These are phyloP conservation scores for Cantharis rufa DNA, from an alignment of 2,888 invertebrate species.

Conservation along the genomic window DNA sequence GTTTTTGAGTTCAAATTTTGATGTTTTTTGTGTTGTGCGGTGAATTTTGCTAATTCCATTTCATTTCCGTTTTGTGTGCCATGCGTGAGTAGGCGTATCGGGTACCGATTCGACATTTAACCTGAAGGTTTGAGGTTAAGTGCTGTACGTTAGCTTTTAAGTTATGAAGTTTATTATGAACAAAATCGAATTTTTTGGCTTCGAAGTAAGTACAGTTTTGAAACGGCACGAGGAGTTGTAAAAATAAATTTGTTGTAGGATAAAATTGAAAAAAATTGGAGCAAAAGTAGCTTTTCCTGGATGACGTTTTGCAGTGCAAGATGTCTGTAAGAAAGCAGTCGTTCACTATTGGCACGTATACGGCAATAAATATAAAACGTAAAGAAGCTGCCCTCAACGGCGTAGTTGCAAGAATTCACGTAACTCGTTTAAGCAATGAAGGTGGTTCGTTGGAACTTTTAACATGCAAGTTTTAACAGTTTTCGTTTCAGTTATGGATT, in stretches of 20 bases:
- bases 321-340: not conserved
- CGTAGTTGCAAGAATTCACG: not conserved
- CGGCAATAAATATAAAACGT: not conserved
- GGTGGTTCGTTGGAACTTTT: not conserved
- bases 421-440: not conserved
- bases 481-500: not conserved
- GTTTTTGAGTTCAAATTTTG: not conserved
- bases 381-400: not conserved
- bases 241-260: not conserved
- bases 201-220: not conserved
- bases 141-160: not conserved
- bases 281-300: not conserved
- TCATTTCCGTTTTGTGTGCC: not conserved
- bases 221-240: not conserved
- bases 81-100: not conserved
- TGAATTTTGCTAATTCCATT: not conserved
- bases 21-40: not conserved
- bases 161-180: not conserved
- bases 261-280: not conserved
- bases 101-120: not conserved
- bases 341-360: not conserved
- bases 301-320: not conserved
- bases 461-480: not conserved
- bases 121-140: not conserved
- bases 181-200: not conserved